Base-by-base conservation (phyloP, 2,888 invertebrate species). In the Drosophila mercatorum region DNA sequence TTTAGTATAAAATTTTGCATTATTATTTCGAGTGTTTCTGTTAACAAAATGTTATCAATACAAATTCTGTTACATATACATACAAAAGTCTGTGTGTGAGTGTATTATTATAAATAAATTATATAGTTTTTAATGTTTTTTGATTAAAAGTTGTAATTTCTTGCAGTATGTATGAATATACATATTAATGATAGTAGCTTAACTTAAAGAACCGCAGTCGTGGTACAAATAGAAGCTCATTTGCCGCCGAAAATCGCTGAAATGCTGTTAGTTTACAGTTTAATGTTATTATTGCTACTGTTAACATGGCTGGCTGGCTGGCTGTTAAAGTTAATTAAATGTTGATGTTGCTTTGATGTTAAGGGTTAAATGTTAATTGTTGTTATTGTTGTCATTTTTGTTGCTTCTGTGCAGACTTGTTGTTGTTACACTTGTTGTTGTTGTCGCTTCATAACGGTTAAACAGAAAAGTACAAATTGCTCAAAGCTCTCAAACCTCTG, bases 391-490 rank as follows among this genome's bases (percentile, higher is more conserved):
- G 68, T 77, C 66, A 58, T 75, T 75, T 46, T 71, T 17, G 28
- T 78, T 78, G 78, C 72, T 76, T 78, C 78, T 68, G 76, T 80
- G 78, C 78, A 78, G 76, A 76, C 78, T 71, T 79, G 49, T 64
- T 66, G 68, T 64, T 60, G 74, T 68, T 69, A 63, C 60, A 53
- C 70, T 70, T 67, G 44, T 73, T 67, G 69, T 67, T 81, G 81
- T 57, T 72, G 71, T 75, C 66, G 87, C 81, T 72, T 83, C 66
- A 64, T 76, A 81, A 86, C 79, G 79, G 80, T 86, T 61, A 84
- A 51, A 88, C 88, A 87, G 77, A 87, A 88, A 83, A 89, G 75
- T 77, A 83, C 60, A 84, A 81, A 72, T 81, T 68, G 78, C 73
- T 74, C 51, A 81, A 79, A 75, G 52, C 64, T 66, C 59, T 83